Conservation (phyloP, 2,113 vertebrate genomes). For the Rana temporaria region DNA sequence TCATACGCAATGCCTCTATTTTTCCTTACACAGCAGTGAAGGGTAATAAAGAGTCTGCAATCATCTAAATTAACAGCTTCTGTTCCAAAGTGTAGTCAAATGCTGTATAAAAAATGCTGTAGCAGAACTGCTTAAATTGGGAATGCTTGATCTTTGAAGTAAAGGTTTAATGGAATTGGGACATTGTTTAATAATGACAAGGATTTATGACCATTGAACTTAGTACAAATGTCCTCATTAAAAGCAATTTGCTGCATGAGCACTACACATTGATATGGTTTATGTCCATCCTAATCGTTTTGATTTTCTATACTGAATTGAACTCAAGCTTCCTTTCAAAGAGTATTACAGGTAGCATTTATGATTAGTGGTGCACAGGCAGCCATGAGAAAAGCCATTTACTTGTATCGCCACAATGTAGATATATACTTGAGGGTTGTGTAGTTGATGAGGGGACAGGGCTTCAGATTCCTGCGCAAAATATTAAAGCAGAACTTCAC, state of each 20-base stretch:
- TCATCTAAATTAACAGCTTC: constrained; percentile 1
- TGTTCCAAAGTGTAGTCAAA: neutral
- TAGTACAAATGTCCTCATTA: constrained; percentile 11
- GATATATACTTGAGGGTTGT: too few species aligned
- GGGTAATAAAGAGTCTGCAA: constrained; percentile 18
- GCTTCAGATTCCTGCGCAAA: too few species aligned
- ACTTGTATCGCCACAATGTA: too few species aligned
- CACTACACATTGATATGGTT: neutral
- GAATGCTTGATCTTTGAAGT: neutral
- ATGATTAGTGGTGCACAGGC: too few species aligned
- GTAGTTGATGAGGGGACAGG: too few species aligned
- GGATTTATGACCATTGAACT: constrained; percentile 17
- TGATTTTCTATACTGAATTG: too few species aligned
- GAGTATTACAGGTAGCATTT: too few species aligned
- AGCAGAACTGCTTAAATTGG: neutral
- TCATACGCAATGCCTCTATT: constrained; percentile 1
- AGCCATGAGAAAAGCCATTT: too few species aligned
- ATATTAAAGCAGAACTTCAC: too few species aligned
- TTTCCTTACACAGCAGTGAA: neutral
- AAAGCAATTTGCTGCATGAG: constrained; percentile 1
- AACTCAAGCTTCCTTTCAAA: too few species aligned
- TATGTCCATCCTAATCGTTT: neutral
- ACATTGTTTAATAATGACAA: neutral
- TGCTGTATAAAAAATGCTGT: too few species aligned
- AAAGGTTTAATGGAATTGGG: neutral